Evolutionary conservation across 1,140 invertebrate species (phyloP), one percentile per base, ranked within the genome.

Genomic region (Tribolium madens): DNA sequence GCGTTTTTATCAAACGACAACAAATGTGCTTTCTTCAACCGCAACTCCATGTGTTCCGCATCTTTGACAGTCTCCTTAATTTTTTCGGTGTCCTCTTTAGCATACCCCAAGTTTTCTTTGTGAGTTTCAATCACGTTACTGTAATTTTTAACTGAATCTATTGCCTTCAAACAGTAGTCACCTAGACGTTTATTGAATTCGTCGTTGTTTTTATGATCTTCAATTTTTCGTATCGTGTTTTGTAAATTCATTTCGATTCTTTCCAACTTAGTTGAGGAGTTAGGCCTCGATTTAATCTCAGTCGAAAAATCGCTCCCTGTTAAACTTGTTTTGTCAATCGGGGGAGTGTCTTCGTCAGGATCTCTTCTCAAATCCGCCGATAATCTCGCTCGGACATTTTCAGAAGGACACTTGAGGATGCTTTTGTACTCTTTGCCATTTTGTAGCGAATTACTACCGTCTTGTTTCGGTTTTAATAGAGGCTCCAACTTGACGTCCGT

Each of bases 91-190:
- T 87, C 86, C 52, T 82, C 81, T 83, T 86, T 86, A 0, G 85
- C 85, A 12, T 82, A 80, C 71, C 84, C 84, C 21, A 88, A 86
- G 50, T 85, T 84, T 78, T 86, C 85, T 78, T 87, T 85, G 42
- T 89, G 88, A 36, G 79, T 84, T 53, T 89, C 86, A 5, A 89
- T 86, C 12, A 87, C 84, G 82, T 86, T 85, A 68, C 81, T 86
- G 73, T 87, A 88, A 52, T 85, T 87, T 75, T 88, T 87, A 46
- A 88, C 87, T 46, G 87, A 86, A 75, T 84, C 83, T 12, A 88
- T 84, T 0, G 88, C 87, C 26, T 87, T 85, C 73, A 86, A 86
- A 77, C 87, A 89, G 46, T 86, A 88, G 79, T 86, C 46, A 15
- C 80, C 79, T 18, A 85, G 42, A 47, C 79, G 80, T 73, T 80